Conservation (phyloP, 1,140 invertebrate species). For the Drosophila funebris region DNA sequence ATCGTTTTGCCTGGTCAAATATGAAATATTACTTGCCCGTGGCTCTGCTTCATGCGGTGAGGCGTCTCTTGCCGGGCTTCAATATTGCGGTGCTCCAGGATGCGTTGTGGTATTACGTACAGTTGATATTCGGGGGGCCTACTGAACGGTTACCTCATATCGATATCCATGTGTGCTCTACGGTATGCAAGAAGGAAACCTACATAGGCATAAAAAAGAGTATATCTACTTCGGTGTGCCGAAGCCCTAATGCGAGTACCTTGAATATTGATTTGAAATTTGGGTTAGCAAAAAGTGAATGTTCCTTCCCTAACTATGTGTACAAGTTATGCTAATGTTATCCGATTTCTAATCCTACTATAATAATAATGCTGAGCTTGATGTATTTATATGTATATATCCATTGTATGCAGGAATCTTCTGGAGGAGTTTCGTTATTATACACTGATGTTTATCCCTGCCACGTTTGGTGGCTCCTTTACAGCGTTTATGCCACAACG, state of each 20-base stretch:
- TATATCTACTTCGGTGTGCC: too few relatives aligned
- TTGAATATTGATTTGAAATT: too few relatives aligned
- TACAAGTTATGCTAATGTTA: too few relatives aligned
- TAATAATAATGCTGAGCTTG: too few relatives aligned
- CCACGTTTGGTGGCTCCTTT: constrained; percentile 42
- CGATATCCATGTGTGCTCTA: constrained; percentile 37
- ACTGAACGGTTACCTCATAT: constrained; percentile 28
- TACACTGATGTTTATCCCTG: constrained; percentile 37
- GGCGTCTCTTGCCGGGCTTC: background rate
- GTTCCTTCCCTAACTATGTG: too few relatives aligned
- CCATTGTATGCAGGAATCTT: constrained; percentile 26
- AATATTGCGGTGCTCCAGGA: constrained; percentile 10
- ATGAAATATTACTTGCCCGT: constrained; percentile 57
- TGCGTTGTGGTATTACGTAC: constrained; percentile 33
- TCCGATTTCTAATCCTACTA: too few relatives aligned
- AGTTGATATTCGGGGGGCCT: constrained; percentile 30
- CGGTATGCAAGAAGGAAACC: too few relatives aligned
- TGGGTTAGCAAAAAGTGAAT: too few relatives aligned
- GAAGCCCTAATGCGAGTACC: too few relatives aligned
- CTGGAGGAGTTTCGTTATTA: constrained; percentile 42
- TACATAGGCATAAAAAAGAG: too few relatives aligned
- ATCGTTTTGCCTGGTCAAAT: constrained; percentile 46
- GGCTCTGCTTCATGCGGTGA: constrained; percentile 35
- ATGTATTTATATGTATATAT: too few relatives aligned
- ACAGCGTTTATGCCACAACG: constrained; percentile 1